Evolutionary conservation across 1,140 invertebrate species (phyloP), one percentile per base, ranked within the genome.

Genomic region (Wasmannia auropunctata): DNA sequence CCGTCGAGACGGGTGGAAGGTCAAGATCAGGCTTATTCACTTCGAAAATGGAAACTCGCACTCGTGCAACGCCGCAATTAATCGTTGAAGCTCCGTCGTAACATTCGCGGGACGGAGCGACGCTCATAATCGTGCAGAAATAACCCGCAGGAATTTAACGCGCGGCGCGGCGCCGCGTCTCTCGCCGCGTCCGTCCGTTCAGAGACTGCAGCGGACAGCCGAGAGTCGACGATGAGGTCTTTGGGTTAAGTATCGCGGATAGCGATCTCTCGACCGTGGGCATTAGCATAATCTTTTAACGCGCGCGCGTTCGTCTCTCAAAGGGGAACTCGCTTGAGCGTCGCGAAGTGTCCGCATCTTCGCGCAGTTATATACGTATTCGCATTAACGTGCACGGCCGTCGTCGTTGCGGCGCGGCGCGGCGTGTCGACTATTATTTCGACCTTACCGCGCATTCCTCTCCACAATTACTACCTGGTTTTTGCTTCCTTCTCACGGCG

Each of bases 11-110:
- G 63, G 31, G 62, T 60, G 72, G 81, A 90, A 88, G 89, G 89
- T 91, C 89, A 91, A 90, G 89, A 91, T 90, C 88, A 77, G 28
- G 58, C 72, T 88, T 90, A 90, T 88, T 88, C 87, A 62, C 83
- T 84, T 75, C 43, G 37, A 72, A 69, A 76, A 86, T 87, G 86
- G 81, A 76, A 76, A 85, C n/a, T 60, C 25, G 77, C n/a, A 34
- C 56, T 74, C 37, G 54, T 16, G 62, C 65, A 54, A 62, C 28
- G 51, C n/a, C 34, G 86, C 69, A 79, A 91, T 91, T 91, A 91
- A 91, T 90, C 88, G 89, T 40, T 4, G 34, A 19, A 85, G 74
- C 56, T 49, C 76, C 14, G 22, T 88, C 79, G 77, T 76, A 85
- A 79, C 80, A 67, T 79, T 76, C 75, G 49, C 80, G 77, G 86